These are phyloP conservation scores for Leptinotarsa undecemlineata DNA, from an alignment of 1,140 invertebrate species.

Conservation along the genomic window DNA sequence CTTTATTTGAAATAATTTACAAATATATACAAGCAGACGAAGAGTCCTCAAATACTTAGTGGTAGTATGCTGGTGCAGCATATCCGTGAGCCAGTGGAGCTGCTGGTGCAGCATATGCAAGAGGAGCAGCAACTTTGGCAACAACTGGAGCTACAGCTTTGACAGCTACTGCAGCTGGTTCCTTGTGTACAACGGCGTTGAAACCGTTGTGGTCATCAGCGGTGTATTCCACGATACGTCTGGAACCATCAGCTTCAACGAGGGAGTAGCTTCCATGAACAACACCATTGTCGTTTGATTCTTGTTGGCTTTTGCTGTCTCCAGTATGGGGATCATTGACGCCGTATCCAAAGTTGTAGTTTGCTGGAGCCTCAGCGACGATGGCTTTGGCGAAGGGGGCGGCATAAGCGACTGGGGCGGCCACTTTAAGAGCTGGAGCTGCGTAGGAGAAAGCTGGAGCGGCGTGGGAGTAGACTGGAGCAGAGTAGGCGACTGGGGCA, in stretches of 20 bases:
- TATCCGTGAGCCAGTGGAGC: not conserved
- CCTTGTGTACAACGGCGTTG: constrained; percentile 54
- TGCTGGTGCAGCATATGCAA: not conserved
- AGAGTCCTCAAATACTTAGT: constrained; percentile 40
- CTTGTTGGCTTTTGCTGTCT: constrained; percentile 42
- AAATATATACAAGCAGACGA: no score
- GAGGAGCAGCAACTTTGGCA: constrained; percentile 41
- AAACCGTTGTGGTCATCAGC: constrained; percentile 62
- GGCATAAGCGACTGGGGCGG: constrained; percentile 22
- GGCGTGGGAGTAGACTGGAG: not conserved
- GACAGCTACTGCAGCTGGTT: constrained; percentile 32
- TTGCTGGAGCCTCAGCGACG: constrained; percentile 37
- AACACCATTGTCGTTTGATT: constrained; percentile 41
- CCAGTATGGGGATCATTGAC: constrained; percentile 59
- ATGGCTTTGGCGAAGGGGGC: constrained; percentile 13
- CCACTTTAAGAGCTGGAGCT: not conserved
- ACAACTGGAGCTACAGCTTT: constrained; percentile 3
- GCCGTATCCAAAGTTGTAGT: constrained; percentile 43
- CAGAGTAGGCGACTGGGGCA: constrained; percentile 14
- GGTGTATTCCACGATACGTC: constrained; percentile 67
- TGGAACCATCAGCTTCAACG: constrained; percentile 60
- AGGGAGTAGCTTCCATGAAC: constrained; percentile 48
- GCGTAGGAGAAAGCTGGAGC: not conserved
- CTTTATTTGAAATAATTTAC: no score
- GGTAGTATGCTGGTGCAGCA: not conserved